Conservation (phyloP, 2,113 vertebrate genomes). For the Mesembrinibis cayennensis region DNA sequence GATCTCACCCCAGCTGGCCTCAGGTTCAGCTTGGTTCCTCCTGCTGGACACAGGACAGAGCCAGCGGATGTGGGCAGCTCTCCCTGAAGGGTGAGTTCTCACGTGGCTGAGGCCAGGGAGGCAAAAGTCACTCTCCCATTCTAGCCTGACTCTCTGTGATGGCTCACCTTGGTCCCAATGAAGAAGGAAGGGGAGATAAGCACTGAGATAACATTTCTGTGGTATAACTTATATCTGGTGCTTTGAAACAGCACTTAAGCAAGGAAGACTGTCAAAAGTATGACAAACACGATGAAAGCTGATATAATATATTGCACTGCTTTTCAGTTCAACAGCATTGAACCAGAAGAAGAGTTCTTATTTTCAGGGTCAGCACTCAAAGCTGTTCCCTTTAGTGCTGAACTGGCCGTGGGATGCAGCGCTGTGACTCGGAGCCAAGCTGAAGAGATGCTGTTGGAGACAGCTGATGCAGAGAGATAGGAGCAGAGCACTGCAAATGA, state of each 20-base stretch:
- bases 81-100: fast-evolving
- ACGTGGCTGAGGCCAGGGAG: neutral
- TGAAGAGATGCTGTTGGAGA: fast-evolving
- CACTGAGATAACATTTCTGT: neutral
- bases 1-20: neutral
- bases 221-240: neutral
- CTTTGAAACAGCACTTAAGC: neutral
- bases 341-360: neutral
- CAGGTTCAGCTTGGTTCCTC: fast-evolving
- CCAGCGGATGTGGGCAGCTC: neutral
- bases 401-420: fast-evolving
- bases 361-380: neutral
- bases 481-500: neutral
- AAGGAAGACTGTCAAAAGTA: neutral
- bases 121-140: neutral
- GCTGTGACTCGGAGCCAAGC: fast-evolving
- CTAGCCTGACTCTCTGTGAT: neutral
- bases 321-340: neutral
- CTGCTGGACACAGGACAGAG: neutral
- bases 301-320: neutral
- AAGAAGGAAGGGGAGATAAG: neutral
- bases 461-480: neutral
- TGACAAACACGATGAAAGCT: neutral
- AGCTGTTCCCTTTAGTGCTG: neutral
- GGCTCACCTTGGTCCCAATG: neutral